Base-by-base conservation (phyloP, 2,797 vertebrate species). In the Ammospiza maritima region DNA sequence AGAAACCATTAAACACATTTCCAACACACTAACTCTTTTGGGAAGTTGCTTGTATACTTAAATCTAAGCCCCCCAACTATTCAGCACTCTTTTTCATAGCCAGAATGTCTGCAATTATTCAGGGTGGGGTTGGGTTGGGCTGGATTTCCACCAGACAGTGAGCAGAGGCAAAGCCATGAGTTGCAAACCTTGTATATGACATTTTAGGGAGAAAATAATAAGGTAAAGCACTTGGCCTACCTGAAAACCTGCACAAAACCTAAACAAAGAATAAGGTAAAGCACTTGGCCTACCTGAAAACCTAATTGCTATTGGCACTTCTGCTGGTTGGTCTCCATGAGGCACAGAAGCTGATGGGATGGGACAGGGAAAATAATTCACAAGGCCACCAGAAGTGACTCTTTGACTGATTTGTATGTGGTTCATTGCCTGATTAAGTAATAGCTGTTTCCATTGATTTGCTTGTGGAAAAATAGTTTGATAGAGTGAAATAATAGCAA, bases 251-350 rank as follows among this genome's bases (percentile, higher is more conserved):
- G 27, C 4, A 50, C 7, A 25, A 34, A 34, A 22, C 15, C n/a
- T 51, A 51, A 11, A 50, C 15, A 25, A 57, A 16, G 32, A 23
- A 25, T 16, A 25, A 57, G 56, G 5, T 8, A 25, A 16, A 25
- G n/a, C 10, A 34, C 56, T 25, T 57, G 23, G 16, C 10, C n/a
- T 58, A 1, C n/a, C 56, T 19, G 57, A 38, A 60, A 27, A 57
- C 18, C n/a, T 48, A 13, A 12, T 18, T 30, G 10, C 15, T 71
- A 7, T 2, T 65, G 8, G 42, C 7, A 20, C 23, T 57, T 38
- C 30, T 18, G 1, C 10, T 30, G 5, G 1, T 15, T 64, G 22
- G 5, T 38, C 9, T 61, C 5, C 1, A 1, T 13, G 17, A 22
- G 21, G 6, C 1, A 5, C 0, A 9, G 34, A 29, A 67, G 56